Evolutionary conservation across 2,797 vertebrate species (phyloP).

Genomic region (Anguilla anguilla): DNA sequence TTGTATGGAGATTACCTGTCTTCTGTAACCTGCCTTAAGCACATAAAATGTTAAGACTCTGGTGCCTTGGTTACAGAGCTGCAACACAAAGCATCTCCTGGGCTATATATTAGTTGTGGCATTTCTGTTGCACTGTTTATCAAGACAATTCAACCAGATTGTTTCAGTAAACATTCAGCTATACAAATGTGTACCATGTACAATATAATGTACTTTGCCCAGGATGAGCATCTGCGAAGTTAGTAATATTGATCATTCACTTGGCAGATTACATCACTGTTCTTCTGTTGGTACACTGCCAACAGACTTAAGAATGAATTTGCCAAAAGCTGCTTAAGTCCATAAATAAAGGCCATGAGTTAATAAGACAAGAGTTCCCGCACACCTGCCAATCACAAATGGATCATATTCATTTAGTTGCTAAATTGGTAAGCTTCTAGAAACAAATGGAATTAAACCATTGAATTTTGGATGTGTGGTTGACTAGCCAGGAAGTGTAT

Average conservation of each 20-base stretch:
- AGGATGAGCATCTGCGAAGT: not conserved
- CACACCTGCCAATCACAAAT: not conserved
- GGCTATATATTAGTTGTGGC: not conserved
- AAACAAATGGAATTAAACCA: not conserved
- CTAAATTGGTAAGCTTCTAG: not conserved
- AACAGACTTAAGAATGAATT: not conserved
- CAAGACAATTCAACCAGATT: not conserved
- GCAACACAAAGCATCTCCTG: not conserved
- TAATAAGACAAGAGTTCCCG: not conserved
- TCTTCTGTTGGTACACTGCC: not conserved
- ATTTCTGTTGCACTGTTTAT: not conserved
- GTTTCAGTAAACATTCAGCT: not conserved
- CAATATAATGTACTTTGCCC: not conserved
- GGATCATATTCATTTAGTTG: not conserved
- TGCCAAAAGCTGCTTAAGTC: not conserved
- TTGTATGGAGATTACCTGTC: not conserved
- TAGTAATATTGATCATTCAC: not conserved
- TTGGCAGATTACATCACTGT: not conserved
- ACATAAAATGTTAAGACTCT: not conserved
- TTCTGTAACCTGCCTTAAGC: not conserved
- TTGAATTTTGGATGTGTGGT: not conserved
- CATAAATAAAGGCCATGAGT: not conserved
- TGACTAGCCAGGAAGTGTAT: no score
- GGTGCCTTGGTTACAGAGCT: not conserved
- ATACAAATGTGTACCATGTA: not conserved